A percentile compares a stretch with the other conserved stretches of the same genome.
Evolutionary conservation across 1,140 invertebrate species (phyloP).

Genomic region (Pseudachorutes palmiensis): DNA sequence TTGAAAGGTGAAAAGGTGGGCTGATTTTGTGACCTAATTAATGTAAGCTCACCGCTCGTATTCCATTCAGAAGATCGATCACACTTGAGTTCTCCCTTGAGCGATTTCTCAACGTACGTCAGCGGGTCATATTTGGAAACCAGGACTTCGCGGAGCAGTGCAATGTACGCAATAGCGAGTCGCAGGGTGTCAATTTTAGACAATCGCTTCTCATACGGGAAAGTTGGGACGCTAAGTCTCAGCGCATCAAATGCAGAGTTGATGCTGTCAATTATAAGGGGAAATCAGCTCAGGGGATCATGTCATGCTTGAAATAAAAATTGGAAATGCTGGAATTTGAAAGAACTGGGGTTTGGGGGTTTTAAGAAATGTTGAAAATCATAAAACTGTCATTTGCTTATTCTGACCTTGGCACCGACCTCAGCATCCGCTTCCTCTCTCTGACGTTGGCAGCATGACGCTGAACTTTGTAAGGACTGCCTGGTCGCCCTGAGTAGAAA

Average conservation of each 20-base stretch:
- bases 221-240: conserved; percentile 90
- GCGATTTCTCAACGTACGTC: conserved; percentile 84
- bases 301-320: conserved; percentile 13
- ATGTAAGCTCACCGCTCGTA: conserved; percentile 70
- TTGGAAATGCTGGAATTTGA: neutral
- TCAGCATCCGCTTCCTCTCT: conserved; percentile 92
- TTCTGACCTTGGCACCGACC: conserved; percentile 53
- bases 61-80: conserved; percentile 85
- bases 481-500: conserved; percentile 43
- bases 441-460: conserved; percentile 84
- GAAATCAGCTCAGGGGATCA: neutral
- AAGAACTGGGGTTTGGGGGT: too few species aligned
- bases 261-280: conserved; percentile 59
- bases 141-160: conserved; percentile 79
- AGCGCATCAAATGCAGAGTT: conserved; percentile 97
- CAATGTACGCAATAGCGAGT: conserved; percentile 93
- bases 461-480: conserved; percentile 75
- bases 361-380: neutral
- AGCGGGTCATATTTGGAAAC: conserved; percentile 83
- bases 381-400: conserved; percentile 1
- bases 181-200: conserved; percentile 95
- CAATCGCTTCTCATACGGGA: conserved; percentile 94
- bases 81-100: conserved; percentile 72
- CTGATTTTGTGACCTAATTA: neutral
- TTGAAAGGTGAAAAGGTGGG: neutral